Evolutionary conservation across 2,113 vertebrate genomes (phyloP).

Genomic region (Galeopterus variegatus): DNA sequence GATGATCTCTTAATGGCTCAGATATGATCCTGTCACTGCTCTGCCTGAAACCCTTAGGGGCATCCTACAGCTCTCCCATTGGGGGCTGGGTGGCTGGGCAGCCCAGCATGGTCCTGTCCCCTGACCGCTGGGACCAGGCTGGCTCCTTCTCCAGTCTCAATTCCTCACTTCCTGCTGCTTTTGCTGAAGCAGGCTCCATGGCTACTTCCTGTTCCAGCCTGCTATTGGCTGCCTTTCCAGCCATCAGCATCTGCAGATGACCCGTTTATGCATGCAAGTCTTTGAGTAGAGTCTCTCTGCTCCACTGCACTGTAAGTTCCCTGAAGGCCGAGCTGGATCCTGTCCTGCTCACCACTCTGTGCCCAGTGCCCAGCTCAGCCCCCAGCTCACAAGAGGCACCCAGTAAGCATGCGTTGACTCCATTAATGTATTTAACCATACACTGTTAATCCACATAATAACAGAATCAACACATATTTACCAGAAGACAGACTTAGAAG

Average conservation of each 20-base stretch:
- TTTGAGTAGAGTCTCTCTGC: not conserved
- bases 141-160: not conserved
- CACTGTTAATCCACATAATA: not conserved
- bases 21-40: not conserved
- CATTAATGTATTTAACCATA: not conserved
- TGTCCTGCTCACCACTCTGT: not conserved
- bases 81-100: not conserved
- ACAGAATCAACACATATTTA: not conserved
- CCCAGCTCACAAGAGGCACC: not conserved
- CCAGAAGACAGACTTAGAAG: not conserved
- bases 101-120: not conserved
- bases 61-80: not conserved
- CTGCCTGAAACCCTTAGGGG: not conserved
- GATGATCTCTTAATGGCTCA: not conserved
- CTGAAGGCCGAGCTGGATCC: not conserved
- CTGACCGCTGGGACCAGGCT: not conserved
- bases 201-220: not conserved
- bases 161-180: not conserved
- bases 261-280: fast-evolving
- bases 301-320: not conserved
- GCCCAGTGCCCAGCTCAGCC: not conserved
- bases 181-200: not conserved
- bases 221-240: not conserved
- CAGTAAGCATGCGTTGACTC: not conserved
- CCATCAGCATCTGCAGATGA: not conserved